Base-by-base conservation (phyloP, 2,113 vertebrate genomes). In the Hemibagrus wyckioides region DNA sequence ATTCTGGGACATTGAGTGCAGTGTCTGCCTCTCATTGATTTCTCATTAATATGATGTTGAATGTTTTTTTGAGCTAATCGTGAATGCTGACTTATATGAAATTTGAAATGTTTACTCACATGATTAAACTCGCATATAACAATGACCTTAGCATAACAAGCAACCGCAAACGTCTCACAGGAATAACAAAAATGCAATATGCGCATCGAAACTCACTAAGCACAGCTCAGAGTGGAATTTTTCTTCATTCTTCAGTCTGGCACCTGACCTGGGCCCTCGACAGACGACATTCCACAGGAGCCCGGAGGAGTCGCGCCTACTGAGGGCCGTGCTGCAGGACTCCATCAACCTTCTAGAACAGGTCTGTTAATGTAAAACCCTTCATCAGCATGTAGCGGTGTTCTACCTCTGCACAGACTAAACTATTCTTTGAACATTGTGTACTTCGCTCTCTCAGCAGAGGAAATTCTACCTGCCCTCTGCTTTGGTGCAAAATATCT, bases 341-440 rank as follows among this genome's bases (percentile, higher is more conserved):
- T 99, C 97, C 33, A 97, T 99, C 77, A 93, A 96, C 90, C 96
- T 98, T 88, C 95, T 99, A 80, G 96, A 98, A 86, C 97, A 99
- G 96, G 98, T 97, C 21, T 82, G 48, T 69, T 61, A 56, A 15
- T 71, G 39, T 81, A 23, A 11, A 3, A n/a, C 25, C 13, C 39
- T 56, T 75, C 11, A 65, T 75, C 11, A 65, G 56, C 59, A 61
- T 21, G 15, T 44, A 28, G 25, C 14, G 19, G 59, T 8, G 25
- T 15, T 61, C 61, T 82, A 59, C 1, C 59, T 87, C 48, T 9
- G 21, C 9, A 4, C 30, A 59, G 56, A 30, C 4, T 52, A 7
- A 63, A 11, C 41, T 88, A 36, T 30, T 76, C 36, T 63, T 63
- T 21, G 13, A 80, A 67, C 30, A 9, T 56, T 25, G 11, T 81